Percentiles rank a stretch among this genome's conserved stretches.
phyloP scores from a whole-genome alignment of 2,888 invertebrate species.

The Plagodis pulveraria region DNA sequence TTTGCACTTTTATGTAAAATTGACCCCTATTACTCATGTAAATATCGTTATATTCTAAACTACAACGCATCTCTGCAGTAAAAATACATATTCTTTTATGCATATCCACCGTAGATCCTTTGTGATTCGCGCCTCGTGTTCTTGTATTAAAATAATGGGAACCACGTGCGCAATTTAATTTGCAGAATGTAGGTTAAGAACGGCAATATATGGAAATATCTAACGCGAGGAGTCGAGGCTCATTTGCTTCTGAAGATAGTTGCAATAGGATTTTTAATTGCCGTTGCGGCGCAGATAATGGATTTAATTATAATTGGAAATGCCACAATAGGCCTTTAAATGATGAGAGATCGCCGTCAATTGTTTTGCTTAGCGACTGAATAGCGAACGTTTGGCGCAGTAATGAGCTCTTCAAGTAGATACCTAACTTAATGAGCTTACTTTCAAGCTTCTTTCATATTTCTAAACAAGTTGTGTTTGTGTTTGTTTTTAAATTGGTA shows the following conservation, averaged over 20 bases:
- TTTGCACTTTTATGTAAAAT: conserved; percentile 81
- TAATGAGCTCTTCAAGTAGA: conserved; percentile 65
- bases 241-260: conserved; percentile 12
- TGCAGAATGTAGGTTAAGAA: conserved; percentile 7
- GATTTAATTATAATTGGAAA: conserved; percentile 68
- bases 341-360: conserved; percentile 64
- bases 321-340: conserved; percentile 69
- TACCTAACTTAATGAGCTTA: conserved; percentile 60
- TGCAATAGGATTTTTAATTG: conserved; percentile 53
- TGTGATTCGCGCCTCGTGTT: conserved; percentile 23
- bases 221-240: conserved; percentile 6
- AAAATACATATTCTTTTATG: conserved; percentile 50
- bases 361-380: conserved; percentile 69
- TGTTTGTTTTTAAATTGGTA: conserved; percentile 33
- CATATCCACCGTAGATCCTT: conserved; percentile 28
- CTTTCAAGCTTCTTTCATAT: conserved; percentile 42
- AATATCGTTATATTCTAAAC: conserved; percentile 77
- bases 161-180: conserved; percentile 8
- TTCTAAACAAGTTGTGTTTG: conserved; percentile 44
- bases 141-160: conserved; percentile 15
- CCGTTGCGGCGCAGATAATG: conserved; percentile 51
- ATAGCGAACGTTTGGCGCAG: conserved; percentile 64
- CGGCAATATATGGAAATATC: conserved; percentile 8
- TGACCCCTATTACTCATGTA: conserved; percentile 77
- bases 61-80: conserved; percentile 48